Percentiles rank a stretch among this genome's conserved stretches.
phyloP scores from a whole-genome alignment of 1,140 invertebrate genomes.

The Sminthurinus signatus region DNA sequence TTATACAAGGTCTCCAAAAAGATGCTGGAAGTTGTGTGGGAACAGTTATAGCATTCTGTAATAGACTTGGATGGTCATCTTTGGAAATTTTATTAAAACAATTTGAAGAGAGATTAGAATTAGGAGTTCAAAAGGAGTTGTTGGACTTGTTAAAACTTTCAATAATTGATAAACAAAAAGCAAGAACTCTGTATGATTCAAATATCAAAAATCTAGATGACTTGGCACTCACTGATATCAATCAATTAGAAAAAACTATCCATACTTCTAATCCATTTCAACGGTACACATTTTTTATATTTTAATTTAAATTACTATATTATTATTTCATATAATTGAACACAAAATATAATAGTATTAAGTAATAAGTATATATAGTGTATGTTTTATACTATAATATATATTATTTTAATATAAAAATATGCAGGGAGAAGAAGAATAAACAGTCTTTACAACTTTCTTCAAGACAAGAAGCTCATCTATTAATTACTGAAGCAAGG shows the following conservation, averaged over 20 bases:
- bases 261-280: constrained; percentile 74
- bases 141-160: constrained; percentile 83
- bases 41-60: constrained; percentile 90
- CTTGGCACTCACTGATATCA: constrained; percentile 64
- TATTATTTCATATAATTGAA: no score
- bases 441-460: no score
- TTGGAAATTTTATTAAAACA: constrained; percentile 82
- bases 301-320: background rate
- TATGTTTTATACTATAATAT: no score
- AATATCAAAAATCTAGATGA: constrained; percentile 72
- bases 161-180: constrained; percentile 73
- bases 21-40: constrained; percentile 93
- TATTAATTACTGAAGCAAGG: no score
- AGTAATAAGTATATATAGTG: no score
- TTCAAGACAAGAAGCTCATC: no score
- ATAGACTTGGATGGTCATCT: constrained; percentile 85
- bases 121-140: constrained; percentile 87
- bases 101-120: constrained; percentile 88
- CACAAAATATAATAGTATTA: no score
- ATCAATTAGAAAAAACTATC: constrained; percentile 68
- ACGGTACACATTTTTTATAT: constrained; percentile 48
- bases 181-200: constrained; percentile 73
- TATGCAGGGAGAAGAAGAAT: no score
- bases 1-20: no score
- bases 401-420: no score